Percentiles rank a stretch among this genome's conserved stretches.
Evolutionary conservation across 2,797 vertebrate genomes (phyloP).

Genomic region (Acipenser transmontanus): DNA sequence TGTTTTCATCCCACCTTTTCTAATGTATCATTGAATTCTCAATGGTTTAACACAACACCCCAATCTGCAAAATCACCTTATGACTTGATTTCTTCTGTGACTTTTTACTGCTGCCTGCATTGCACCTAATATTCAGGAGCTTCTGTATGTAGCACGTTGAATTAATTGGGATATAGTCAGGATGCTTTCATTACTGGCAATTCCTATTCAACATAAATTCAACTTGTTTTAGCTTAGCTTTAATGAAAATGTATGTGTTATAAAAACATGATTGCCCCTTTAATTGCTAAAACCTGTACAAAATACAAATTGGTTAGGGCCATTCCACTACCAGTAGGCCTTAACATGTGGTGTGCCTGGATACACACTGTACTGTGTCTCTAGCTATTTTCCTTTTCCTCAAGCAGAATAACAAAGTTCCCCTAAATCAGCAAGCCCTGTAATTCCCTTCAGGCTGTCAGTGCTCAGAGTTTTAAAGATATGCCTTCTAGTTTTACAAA

Average conservation of each 20-base stretch:
- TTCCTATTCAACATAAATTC: no score
- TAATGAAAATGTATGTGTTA: slow-evolving; percentile 28
- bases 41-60: no score
- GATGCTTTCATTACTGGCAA: no score
- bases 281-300: slow-evolving; percentile 28
- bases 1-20: no score
- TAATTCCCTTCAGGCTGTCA: slow-evolving; percentile 6
- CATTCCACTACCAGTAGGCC: slow-evolving; percentile 14
- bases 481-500: no score
- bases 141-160: no score
- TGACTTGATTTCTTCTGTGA: no score
- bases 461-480: not conserved
- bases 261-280: slow-evolving; percentile 27
- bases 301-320: slow-evolving; percentile 29
- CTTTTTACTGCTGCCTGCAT: no score
- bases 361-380: slow-evolving; percentile 27
- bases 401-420: slow-evolving; percentile 16
- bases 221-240: not conserved
- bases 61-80: no score
- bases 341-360: slow-evolving; percentile 26
- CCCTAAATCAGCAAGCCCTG: slow-evolving; percentile 2
- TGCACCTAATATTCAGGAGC: no score
- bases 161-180: no score
- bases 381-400: slow-evolving; percentile 19
- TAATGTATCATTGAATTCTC: no score